Evolutionary conservation across 2,113 vertebrate species (phyloP), one percentile per base, ranked within the genome.

Genomic region (Orcinus orca): DNA sequence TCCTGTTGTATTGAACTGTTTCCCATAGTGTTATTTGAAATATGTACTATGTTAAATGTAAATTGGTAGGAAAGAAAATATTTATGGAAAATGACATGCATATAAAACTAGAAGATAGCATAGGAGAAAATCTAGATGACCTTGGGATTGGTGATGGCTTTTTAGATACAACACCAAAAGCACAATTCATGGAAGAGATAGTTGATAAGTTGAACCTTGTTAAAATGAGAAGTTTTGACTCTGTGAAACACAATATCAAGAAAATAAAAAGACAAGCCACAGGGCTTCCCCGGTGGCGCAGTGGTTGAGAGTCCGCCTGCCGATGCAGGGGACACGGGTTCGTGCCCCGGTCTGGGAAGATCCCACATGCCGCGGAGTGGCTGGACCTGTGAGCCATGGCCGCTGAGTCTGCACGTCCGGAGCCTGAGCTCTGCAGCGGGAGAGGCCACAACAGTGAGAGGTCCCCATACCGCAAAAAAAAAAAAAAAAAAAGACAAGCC

Each of bases 21-120:
- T 90, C 21, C 26, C 20, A 26, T 53, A 17, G 21, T 84, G 17
- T 41, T 76, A 86, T 84, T 95, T 96, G 88, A 93, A 95, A 87
- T 74, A 38, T 33, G 17, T 25, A 26, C 23, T 55, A n/a, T 47
- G 13, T 79, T 50, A 85, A 88, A 94, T 50, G 29, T 77, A 38
- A 26, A 60, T 44, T 88, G 3, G 6, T 29, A 31, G n/a, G 81
- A 93, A 91, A 83, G 6, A 73, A 90, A 89, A 73, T 76, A 62
- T 53, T 87, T 85, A 76, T 60, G 50, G 90, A 92, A 96, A 94
- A 25, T 63, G 26, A 50, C 3, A 93, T 15, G 10, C n/a, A 80
- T 76, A 62, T 6, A 92, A 50, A 82, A 83, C 14, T 15, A 62
- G 14, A 95, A 44, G 58, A n/a, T 65, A 47, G 60, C 5, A 63